Percentiles rank a stretch among this genome's conserved stretches.
These are phyloP conservation scores for Plutomurus gul DNA, from an alignment of 1,140 invertebrate species.

Conservation along the genomic window DNA sequence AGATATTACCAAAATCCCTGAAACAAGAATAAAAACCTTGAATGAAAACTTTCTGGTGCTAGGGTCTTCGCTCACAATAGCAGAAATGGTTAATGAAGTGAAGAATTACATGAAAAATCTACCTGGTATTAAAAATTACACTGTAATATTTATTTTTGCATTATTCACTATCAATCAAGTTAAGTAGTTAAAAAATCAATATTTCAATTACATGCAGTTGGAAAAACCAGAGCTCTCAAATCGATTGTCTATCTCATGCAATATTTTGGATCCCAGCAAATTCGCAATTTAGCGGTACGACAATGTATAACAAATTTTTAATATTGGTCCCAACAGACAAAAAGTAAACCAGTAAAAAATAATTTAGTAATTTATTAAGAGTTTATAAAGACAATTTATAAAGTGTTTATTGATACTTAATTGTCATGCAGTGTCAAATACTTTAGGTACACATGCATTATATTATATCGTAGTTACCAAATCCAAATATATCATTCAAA, in stretches of 20 bases:
- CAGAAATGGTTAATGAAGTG: constrained; percentile 17
- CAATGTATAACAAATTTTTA: no score
- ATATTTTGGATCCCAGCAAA: constrained; percentile 31
- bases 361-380: background rate
- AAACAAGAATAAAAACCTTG: background rate
- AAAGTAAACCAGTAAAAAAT: no score
- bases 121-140: background rate
- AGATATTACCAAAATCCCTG: background rate
- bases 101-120: background rate
- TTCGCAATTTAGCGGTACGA: constrained; percentile 34
- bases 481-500: no score
- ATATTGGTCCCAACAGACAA: no score
- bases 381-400: background rate
- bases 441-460: no score
- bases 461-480: no score
- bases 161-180: background rate
- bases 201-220: background rate
- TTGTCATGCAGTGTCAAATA: no score
- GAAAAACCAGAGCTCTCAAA: constrained; percentile 28
- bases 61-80: constrained; percentile 39
- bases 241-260: constrained; percentile 32
- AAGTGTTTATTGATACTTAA: no score
- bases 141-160: background rate
- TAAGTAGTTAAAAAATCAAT: background rate
- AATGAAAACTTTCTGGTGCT: background rate